Percentiles rank a stretch among this genome's conserved stretches.
Conservation (phyloP, 2,888 invertebrate genomes). For the Selenia dentaria region DNA sequence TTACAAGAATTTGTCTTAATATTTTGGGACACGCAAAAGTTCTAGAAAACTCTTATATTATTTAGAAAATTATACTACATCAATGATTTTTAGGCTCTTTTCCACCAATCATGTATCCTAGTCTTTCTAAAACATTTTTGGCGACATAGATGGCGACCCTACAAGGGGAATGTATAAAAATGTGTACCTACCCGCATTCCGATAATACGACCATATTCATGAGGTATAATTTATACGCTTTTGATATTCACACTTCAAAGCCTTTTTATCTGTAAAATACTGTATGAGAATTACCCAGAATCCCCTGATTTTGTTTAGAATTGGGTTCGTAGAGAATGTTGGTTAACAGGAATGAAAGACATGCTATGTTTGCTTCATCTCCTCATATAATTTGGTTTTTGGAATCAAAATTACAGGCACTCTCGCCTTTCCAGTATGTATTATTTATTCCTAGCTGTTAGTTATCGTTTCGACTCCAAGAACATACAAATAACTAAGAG, state of each 20-base stretch:
- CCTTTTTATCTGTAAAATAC: constrained; percentile 30
- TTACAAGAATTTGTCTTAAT: no score
- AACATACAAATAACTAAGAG: constrained; percentile 3
- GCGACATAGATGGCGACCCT: constrained; percentile 1
- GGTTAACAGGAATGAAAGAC: background rate
- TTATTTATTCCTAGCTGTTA: background rate
- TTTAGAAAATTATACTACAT: no score
- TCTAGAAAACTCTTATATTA: no score
- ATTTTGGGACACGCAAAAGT: no score
- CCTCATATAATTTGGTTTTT: no score
- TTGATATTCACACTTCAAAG: constrained; percentile 36
- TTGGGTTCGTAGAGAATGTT: background rate
- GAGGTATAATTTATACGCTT: constrained; percentile 36
- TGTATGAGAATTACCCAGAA: constrained; percentile 16
- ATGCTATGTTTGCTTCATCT: no score
- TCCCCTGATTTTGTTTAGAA: constrained; percentile 17
- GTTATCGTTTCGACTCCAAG: background rate
- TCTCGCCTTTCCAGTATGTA: no score
- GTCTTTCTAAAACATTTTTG: no score
- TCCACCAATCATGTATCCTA: no score
- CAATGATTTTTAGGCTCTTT: no score
- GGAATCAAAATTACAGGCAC: no score
- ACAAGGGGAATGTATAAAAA: constrained; percentile 50
- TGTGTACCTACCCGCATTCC: constrained; percentile 38
- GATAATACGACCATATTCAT: constrained; percentile 32